phyloP scores from a whole-genome alignment of 2,113 vertebrate genomes.

The Mirza zaza region DNA sequence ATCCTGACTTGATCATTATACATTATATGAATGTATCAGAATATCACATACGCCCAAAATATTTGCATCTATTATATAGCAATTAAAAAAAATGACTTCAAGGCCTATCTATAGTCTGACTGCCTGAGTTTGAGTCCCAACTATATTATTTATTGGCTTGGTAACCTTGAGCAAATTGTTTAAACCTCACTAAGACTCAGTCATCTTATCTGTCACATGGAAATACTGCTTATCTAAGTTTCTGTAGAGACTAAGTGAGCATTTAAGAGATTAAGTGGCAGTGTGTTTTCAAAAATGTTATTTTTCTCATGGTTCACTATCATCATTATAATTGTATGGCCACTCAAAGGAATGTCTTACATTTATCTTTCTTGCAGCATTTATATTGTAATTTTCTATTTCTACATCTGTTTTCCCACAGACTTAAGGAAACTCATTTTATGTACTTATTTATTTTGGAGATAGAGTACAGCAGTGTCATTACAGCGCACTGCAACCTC shows the following conservation, averaged over 20 bases:
- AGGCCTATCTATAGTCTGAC: background rate
- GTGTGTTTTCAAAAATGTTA: background rate
- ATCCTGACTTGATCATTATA: too few species aligned
- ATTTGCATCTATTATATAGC: too few species aligned
- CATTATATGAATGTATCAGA: too few species aligned
- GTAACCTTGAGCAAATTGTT: background rate
- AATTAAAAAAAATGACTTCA: too few species aligned
- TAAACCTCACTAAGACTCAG: background rate
- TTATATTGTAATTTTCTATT: slow-evolving; percentile 27
- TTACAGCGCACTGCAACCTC: too few species aligned
- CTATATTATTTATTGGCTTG: background rate
- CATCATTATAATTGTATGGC: background rate
- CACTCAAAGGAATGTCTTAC: slow-evolving; percentile 1
- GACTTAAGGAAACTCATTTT: background rate
- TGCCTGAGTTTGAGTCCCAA: background rate
- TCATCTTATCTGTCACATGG: background rate
- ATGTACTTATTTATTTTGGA: too few species aligned
- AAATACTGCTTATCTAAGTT: slow-evolving; percentile 29
- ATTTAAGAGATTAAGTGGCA: background rate
- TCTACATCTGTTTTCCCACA: background rate
- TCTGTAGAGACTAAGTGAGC: background rate
- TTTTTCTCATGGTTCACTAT: background rate
- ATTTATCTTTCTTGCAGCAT: background rate
- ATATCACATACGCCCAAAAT: too few species aligned
- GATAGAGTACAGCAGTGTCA: too few species aligned